Evolutionary conservation across 2,113 vertebrate genomes (phyloP), one percentile per base, ranked within the genome.

Genomic region (Cyanocitta stelleri): DNA sequence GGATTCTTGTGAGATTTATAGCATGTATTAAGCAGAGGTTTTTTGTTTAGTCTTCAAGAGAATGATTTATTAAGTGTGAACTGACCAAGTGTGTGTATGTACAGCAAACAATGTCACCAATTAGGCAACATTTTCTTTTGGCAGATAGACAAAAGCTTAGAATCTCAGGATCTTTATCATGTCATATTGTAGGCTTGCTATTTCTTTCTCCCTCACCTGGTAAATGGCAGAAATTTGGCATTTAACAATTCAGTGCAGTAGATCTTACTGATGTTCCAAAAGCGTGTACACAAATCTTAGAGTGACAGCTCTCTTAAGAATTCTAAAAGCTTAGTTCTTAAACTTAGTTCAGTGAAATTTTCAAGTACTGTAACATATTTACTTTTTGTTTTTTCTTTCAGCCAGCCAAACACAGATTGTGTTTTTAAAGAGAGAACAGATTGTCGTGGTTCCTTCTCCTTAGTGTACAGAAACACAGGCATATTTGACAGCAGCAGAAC

Each of bases 341-440:
- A 80, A 94, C n/a, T 78, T 92, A 64, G 37, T 90, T 95, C 75
- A 83, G 94, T 88, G 89, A 67, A 95, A 89, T 97, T 97, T 95
- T 97, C 78, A 92, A 96, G 92, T 82, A 92, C 73, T 96, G 71
- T 74, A 95, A 30, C 39, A 86, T 97, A 97, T 97, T 98, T 96
- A 98, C 96, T 97, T 41, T 95, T 95, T 74, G 63, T 74, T 82
- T 86, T 80, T 85, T 55, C 41, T 95, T 97, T 95, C 83, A 97
- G 89, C 62, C 95, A 95, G 92, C 92, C 82, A 96, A 97, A 97
- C 86, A 93, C 97, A 98, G 97, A 96, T 97, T 98, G 97, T 98
- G 97, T 98, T 97, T 98, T 96, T 97, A 69, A 93, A 89, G 94
- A 90, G 95, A 75, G 96, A 97, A 92, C 97, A 98, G 97, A 95